phyloP scores from a whole-genome alignment of 1,140 invertebrate genomes.

The Temnothorax longispinosus region DNA sequence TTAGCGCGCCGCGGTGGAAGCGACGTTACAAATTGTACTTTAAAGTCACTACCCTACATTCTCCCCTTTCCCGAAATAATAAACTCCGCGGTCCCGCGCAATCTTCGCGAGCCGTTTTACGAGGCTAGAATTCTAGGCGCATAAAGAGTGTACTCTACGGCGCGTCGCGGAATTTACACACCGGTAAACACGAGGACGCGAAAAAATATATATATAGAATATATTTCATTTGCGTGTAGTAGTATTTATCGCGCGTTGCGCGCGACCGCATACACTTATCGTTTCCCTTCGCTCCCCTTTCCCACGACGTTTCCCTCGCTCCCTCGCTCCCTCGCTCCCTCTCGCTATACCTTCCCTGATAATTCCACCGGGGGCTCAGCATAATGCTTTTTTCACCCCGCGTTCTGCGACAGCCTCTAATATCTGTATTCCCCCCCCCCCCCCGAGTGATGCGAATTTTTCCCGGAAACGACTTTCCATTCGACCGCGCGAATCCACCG shows the following conservation, averaged over 20 bases:
- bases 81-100: slow-evolving; percentile 26
- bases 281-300: background rate
- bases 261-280: slow-evolving; percentile 60
- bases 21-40: slow-evolving; percentile 47
- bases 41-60: slow-evolving; percentile 26
- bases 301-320: background rate
- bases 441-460: slow-evolving; percentile 73
- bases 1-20: slow-evolving; percentile 6
- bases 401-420: slow-evolving; percentile 27
- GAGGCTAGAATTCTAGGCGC: slow-evolving; percentile 17
- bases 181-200: slow-evolving; percentile 30
- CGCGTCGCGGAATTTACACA: slow-evolving; percentile 26
- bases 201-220: slow-evolving; percentile 37
- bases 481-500: slow-evolving; percentile 61
- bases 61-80: slow-evolving; percentile 21
- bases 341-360: slow-evolving; percentile 7
- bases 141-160: slow-evolving; percentile 44
- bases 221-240: slow-evolving; percentile 42
- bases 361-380: slow-evolving; percentile 67
- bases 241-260: slow-evolving; percentile 23
- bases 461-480: slow-evolving; percentile 73
- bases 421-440: slow-evolving; percentile 38
- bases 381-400: slow-evolving; percentile 72
- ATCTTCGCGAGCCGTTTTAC: slow-evolving; percentile 42
- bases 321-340: too few relatives aligned